Evolutionary conservation across 2,113 vertebrate genomes (phyloP).

Genomic region (Lepisosteus oculatus): DNA sequence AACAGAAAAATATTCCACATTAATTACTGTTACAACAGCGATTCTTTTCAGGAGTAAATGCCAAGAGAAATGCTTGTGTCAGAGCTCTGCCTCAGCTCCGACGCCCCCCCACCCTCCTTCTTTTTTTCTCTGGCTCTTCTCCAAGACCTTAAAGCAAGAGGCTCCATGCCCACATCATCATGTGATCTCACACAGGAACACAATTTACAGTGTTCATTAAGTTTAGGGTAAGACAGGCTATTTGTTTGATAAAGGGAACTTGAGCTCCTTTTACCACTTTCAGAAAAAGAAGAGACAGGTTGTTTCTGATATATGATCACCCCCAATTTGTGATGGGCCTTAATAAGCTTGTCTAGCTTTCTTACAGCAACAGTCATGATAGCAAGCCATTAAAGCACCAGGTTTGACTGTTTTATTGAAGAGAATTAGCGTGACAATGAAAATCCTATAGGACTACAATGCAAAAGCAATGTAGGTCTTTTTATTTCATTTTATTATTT

Average conservation of each 20-base stretch:
- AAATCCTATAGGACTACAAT: too few relatives aligned
- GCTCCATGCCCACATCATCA: background rate
- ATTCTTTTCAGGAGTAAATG: too few relatives aligned
- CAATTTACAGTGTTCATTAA: background rate
- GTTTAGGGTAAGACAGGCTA: background rate
- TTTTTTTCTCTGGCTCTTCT: background rate
- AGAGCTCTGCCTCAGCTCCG: background rate
- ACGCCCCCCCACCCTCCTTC: background rate
- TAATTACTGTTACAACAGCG: too few relatives aligned
- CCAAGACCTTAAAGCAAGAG: background rate
- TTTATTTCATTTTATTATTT: too few relatives aligned
- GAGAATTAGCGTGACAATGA: too few relatives aligned
- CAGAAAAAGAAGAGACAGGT: background rate
- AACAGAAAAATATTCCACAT: too few relatives aligned
- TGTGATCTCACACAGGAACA: background rate
- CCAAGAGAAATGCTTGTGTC: too few relatives aligned
- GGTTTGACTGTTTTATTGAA: too few relatives aligned
- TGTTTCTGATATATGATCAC: background rate
- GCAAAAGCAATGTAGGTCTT: too few relatives aligned
- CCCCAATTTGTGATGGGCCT: background rate
- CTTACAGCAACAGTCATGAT: background rate
- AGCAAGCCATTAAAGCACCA: too few relatives aligned
- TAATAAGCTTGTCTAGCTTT: background rate
- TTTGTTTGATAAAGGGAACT: background rate
- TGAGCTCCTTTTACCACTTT: background rate